Conservation (phyloP, 2,888 invertebrate species). For the Mythimna impura region DNA sequence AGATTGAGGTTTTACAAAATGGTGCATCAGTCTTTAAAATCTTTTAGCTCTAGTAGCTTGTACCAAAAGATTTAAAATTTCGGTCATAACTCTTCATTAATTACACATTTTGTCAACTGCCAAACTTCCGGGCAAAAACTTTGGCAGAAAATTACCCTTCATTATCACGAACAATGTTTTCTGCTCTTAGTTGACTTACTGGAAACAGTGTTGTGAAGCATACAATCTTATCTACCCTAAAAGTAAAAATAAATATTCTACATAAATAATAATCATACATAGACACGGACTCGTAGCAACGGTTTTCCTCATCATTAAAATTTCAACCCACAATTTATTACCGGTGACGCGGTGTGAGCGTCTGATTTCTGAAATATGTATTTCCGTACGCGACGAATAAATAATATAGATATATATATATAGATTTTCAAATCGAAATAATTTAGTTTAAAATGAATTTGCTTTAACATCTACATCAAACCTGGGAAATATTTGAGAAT, state of each 20-base stretch:
- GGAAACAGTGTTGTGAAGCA: neutral
- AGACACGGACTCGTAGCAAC: neutral
- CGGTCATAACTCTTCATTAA: neutral
- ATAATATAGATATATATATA: too few relatives aligned
- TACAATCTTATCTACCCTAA: neutral
- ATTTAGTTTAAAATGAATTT: too few relatives aligned
- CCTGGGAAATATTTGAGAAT: neutral
- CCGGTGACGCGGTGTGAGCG: slow-evolving; percentile 11
- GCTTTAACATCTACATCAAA: neutral
- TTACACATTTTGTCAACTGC: neutral
- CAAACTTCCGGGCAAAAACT: neutral
- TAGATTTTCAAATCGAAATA: slow-evolving; percentile 20
- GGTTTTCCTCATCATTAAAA: slow-evolving; percentile 36
- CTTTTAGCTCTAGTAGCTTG: neutral
- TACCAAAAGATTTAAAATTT: neutral
- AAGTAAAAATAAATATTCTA: slow-evolving; percentile 10
- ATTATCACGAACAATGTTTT: neutral
- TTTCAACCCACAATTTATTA: slow-evolving; percentile 33
- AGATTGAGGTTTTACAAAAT: neutral
- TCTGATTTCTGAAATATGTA: slow-evolving; percentile 20
- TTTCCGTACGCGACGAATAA: slow-evolving; percentile 12
- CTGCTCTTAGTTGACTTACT: neutral
- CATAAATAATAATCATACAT: neutral
- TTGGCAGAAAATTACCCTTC: neutral
- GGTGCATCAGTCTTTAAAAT: neutral